Percentiles rank a stretch among this genome's conserved stretches.
Evolutionary conservation across 1,140 invertebrate species (phyloP).

Genomic region (Artemia franciscana): DNA sequence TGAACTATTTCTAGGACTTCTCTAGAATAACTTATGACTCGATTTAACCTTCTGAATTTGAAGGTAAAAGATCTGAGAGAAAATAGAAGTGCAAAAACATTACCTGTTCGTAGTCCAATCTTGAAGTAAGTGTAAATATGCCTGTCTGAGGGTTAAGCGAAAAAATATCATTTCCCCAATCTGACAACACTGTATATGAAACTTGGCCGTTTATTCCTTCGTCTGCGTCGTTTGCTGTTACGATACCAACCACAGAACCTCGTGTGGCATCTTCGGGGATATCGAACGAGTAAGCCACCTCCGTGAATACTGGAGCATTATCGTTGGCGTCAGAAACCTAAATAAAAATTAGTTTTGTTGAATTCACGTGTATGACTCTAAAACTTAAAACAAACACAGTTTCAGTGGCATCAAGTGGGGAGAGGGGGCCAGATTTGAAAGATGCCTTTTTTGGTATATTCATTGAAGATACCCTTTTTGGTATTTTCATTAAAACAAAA

Average conservation of each 20-base stretch:
- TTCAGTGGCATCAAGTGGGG: too few relatives aligned
- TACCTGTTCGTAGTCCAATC: conserved; percentile 80
- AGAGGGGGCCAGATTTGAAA: too few relatives aligned
- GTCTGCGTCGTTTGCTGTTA: conserved; percentile 59
- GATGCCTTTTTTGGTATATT: too few relatives aligned
- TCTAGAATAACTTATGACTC: too few relatives aligned
- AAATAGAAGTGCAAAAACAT: too few relatives aligned
- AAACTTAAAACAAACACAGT: not conserved
- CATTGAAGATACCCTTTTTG: too few relatives aligned
- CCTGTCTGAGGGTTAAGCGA: conserved; percentile 69
- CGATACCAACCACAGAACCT: conserved; percentile 51
- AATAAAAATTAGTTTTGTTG: conserved; percentile 13
- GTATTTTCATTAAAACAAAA: too few relatives aligned
- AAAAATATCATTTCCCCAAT: conserved; percentile 86
- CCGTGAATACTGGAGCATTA: conserved; percentile 67
- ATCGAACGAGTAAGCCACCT: conserved; percentile 64
- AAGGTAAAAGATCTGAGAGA: too few relatives aligned
- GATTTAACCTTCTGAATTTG: too few relatives aligned
- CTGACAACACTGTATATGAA: conserved; percentile 63
- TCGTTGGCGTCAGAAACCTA: conserved; percentile 82
- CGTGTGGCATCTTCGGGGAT: conserved; percentile 57
- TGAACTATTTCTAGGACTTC: too few relatives aligned
- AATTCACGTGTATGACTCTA: not conserved
- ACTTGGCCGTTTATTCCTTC: conserved; percentile 62
- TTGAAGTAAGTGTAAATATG: conserved; percentile 61